These are phyloP conservation scores for Erethizon dorsatum DNA, from an alignment of 2,797 vertebrate genomes.

Conservation along the genomic window DNA sequence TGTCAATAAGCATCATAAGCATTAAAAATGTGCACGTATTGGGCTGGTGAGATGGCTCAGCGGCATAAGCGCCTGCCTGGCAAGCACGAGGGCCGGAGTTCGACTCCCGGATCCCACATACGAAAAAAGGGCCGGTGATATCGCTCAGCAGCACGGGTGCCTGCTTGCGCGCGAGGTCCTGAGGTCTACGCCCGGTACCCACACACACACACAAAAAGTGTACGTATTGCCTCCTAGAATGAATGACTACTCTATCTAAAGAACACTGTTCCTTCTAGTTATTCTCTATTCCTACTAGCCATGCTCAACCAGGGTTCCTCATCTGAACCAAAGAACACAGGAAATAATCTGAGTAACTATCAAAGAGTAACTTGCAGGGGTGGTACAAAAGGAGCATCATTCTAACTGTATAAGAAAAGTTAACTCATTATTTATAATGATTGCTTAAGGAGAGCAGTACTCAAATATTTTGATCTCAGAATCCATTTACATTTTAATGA, in stretches of 20 bases:
- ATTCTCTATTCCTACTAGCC: slow-evolving; percentile 25
- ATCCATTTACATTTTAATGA: slow-evolving; percentile 42
- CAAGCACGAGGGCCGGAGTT: too few relatives aligned
- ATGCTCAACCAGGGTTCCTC: neutral
- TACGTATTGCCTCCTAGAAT: neutral
- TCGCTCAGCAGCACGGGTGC: too few relatives aligned
- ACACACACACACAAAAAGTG: neutral
- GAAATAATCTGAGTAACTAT: slow-evolving; percentile 23
- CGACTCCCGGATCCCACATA: too few relatives aligned
- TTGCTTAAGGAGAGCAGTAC: neutral
- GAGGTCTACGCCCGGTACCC: too few relatives aligned
- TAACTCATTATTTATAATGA: slow-evolving; percentile 25
- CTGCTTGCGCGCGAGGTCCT: too few relatives aligned
- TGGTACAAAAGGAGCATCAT: slow-evolving; percentile 2
- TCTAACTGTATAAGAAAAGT: slow-evolving; percentile 3
- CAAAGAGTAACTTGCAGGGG: neutral
- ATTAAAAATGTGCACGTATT: slow-evolving; percentile 46
- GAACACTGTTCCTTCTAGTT: neutral
- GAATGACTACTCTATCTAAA: neutral
- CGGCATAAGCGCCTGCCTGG: too few relatives aligned
- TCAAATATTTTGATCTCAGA: neutral
- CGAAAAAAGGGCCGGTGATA: too few relatives aligned
- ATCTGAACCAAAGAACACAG: slow-evolving; percentile 41
- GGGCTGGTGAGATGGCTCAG: too few relatives aligned
- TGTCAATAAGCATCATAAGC: neutral